Conservation (phyloP, 2,797 vertebrate species). For the Arctocebus calabarensis region DNA sequence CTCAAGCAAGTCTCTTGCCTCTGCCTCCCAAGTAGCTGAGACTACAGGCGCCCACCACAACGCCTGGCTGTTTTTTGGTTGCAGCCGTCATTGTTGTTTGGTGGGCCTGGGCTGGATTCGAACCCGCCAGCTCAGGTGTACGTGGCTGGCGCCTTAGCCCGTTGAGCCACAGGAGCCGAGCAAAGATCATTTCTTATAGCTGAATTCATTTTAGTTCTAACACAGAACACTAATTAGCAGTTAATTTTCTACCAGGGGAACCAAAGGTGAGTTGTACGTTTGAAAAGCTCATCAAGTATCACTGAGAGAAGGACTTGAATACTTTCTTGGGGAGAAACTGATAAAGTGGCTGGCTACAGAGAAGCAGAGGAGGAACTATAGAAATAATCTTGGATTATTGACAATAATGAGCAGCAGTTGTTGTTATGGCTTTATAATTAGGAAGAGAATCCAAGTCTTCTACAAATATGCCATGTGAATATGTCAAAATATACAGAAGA, state of each 20-base stretch:
- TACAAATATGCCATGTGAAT: background rate
- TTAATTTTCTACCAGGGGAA: constrained; percentile 63
- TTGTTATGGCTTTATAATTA: background rate
- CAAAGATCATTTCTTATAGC: constrained; percentile 48
- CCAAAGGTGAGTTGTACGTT: constrained; percentile 46
- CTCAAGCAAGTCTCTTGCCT: too few species aligned
- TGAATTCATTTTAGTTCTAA: constrained; percentile 38
- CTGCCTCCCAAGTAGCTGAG: too few species aligned
- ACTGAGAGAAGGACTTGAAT: background rate
- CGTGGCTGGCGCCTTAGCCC: too few species aligned
- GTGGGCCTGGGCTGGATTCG: too few species aligned
- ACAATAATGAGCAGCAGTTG: background rate
- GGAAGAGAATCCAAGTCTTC: background rate
- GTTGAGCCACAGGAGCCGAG: too few species aligned
- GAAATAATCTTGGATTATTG: background rate
- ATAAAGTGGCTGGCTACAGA: background rate
- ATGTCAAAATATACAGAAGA: background rate
- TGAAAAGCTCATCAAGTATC: constrained; percentile 1
- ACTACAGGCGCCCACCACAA: too few species aligned
- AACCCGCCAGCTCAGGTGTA: too few species aligned
- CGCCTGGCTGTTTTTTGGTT: too few species aligned
- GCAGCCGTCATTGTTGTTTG: too few species aligned
- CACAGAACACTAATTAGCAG: constrained; percentile 19
- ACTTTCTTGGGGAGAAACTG: background rate
- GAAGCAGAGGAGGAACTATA: background rate